Evolutionary conservation across 2,113 vertebrate genomes (phyloP).

Genomic region (Falco punctatus): DNA sequence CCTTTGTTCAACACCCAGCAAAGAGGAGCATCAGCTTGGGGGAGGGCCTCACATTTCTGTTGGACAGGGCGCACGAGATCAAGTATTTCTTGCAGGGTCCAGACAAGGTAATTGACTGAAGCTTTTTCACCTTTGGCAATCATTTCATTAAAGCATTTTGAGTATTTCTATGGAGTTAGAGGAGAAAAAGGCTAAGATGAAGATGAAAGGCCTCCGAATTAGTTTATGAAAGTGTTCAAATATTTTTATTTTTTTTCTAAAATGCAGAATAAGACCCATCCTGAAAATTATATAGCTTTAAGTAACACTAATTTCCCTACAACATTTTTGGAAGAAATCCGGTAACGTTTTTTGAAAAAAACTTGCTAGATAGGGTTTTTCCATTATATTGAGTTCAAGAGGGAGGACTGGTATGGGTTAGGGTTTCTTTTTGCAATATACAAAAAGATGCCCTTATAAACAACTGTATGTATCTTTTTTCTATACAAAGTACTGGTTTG

Average conservation of each 20-base stretch:
- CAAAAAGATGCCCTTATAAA: not conserved
- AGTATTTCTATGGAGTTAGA: not conserved
- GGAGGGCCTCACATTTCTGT: not conserved
- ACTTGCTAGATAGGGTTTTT: not conserved
- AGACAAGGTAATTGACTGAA: constrained; percentile 21
- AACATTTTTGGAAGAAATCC: not conserved
- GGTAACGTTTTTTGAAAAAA: not conserved
- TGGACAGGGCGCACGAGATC: not conserved
- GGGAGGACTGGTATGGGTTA: not conserved
- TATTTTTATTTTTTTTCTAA: not conserved
- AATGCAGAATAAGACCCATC: not conserved
- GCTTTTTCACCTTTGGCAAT: not conserved
- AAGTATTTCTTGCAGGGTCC: not conserved
- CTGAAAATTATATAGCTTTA: not conserved
- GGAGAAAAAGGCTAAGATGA: not conserved
- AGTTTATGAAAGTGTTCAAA: not conserved
- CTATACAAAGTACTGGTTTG: not conserved
- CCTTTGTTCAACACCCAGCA: not conserved
- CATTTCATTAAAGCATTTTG: constrained; percentile 4
- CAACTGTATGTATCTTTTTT: not conserved
- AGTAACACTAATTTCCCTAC: not conserved
- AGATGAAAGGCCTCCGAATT: not conserved
- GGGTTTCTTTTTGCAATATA: accelerated
- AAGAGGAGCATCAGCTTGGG: accelerated
- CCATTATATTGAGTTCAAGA: not conserved